phyloP scores from a whole-genome alignment of 1,140 invertebrate species.

The Drosophila asahinai region DNA sequence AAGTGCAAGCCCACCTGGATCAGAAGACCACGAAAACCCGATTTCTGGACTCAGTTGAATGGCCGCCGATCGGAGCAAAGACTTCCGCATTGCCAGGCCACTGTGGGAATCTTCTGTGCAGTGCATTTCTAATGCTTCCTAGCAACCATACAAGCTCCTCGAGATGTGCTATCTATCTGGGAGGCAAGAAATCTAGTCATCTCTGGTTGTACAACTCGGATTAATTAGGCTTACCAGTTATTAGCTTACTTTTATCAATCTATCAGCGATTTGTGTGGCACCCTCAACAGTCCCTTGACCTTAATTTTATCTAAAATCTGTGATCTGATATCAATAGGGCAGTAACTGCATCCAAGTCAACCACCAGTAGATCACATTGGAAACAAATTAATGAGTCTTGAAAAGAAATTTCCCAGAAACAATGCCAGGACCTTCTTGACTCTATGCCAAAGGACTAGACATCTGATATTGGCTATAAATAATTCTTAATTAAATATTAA shows the following conservation, averaged over 20 bases:
- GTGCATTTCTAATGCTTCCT: constrained; percentile 64
- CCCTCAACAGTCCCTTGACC: too few species aligned
- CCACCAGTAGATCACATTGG: too few species aligned
- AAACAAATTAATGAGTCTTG: too few species aligned
- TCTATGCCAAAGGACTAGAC: too few species aligned
- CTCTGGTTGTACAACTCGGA: not conserved
- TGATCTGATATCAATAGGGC: too few species aligned
- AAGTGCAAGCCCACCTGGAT: constrained; percentile 53
- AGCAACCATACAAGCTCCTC: constrained; percentile 10
- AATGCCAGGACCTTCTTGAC: too few species aligned
- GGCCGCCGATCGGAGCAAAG: constrained; percentile 49
- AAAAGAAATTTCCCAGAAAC: too few species aligned
- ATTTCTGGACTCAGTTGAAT: constrained; percentile 72
- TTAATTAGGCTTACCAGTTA: not conserved
- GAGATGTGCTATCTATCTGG: not conserved
- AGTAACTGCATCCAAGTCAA: too few species aligned
- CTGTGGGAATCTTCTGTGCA: constrained; percentile 55
- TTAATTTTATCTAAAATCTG: too few species aligned
- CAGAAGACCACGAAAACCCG: constrained; percentile 60
- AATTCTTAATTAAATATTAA: too few species aligned
- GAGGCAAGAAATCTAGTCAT: not conserved
- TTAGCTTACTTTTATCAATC: not conserved
- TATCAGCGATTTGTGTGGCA: not conserved
- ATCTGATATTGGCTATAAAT: too few species aligned
- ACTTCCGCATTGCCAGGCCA: constrained; percentile 74